Conservation (phyloP, 2,113 vertebrate species). For the Phycodurus eques region DNA sequence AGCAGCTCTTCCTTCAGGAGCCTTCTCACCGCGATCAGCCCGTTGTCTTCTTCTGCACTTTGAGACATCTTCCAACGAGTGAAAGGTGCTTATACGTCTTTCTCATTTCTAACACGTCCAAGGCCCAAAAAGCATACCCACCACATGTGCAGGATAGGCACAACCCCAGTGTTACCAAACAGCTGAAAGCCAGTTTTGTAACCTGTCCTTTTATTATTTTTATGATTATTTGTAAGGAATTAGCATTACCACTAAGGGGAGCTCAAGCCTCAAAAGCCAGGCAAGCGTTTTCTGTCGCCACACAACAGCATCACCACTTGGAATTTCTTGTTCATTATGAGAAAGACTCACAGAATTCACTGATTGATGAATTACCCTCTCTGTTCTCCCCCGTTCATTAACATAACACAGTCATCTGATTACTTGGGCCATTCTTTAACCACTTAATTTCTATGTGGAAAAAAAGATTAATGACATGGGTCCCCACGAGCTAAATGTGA, state of each 20-base stretch:
- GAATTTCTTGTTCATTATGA: not conserved
- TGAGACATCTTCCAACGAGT: constrained; percentile 37
- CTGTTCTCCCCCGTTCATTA: not conserved
- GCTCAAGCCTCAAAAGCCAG: constrained; percentile 30
- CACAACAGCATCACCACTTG: not conserved
- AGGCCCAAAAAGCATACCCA: not conserved
- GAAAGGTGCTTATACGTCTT: constrained; percentile 17
- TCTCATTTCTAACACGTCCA: not conserved
- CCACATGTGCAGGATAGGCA: not conserved
- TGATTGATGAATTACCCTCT: constrained; percentile 14
- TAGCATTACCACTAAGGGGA: constrained; percentile 38
- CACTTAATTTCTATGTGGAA: constrained; percentile 13
- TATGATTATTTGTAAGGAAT: constrained; percentile 22
- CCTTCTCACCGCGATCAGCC: constrained; percentile 27
- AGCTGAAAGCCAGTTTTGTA: constrained; percentile 64
- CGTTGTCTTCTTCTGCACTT: not conserved
- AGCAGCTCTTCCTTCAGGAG: constrained; percentile 50
- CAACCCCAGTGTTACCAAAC: constrained; percentile 36
- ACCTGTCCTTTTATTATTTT: constrained; percentile 7
- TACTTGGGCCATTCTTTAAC: not conserved
- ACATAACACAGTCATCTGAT: constrained; percentile 1
- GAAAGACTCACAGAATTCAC: not conserved
- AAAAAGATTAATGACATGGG: constrained; percentile 13
- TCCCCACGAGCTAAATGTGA: constrained; percentile 18
- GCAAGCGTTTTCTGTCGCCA: not conserved